Evolutionary conservation across 2,113 vertebrate species (phyloP).

Genomic region (Athene cunicularia): DNA sequence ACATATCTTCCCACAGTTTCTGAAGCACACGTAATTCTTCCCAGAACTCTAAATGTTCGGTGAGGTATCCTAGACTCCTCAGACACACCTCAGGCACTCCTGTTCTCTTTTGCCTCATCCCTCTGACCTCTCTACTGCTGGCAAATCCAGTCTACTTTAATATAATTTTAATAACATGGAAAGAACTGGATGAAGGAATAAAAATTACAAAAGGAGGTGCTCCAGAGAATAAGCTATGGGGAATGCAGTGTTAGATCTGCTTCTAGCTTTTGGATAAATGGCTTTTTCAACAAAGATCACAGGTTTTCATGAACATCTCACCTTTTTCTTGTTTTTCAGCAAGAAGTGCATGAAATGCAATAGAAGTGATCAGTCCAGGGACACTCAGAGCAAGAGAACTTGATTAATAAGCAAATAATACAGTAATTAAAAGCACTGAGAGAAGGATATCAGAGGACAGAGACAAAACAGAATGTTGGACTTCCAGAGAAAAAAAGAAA

Average conservation of each 20-base stretch:
- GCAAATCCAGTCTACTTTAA: background rate
- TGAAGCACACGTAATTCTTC: background rate
- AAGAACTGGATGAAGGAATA: background rate
- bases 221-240: background rate
- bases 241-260: background rate
- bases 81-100: background rate
- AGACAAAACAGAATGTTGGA: background rate
- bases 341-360: background rate
- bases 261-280: background rate
- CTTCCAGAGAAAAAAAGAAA: background rate
- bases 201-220: fast-evolving
- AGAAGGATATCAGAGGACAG: background rate
- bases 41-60: background rate
- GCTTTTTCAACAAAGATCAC: background rate
- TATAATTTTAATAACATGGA: background rate
- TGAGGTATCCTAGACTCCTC: background rate
- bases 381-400: background rate
- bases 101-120: background rate
- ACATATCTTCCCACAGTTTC: background rate
- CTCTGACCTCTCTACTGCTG: background rate
- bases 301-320: background rate
- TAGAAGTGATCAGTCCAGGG: background rate
- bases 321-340: background rate
- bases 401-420: background rate
- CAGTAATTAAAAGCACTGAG: background rate